Evolutionary conservation across 2,797 vertebrate genomes (phyloP).

Genomic region (Rhabdomys pumilio): DNA sequence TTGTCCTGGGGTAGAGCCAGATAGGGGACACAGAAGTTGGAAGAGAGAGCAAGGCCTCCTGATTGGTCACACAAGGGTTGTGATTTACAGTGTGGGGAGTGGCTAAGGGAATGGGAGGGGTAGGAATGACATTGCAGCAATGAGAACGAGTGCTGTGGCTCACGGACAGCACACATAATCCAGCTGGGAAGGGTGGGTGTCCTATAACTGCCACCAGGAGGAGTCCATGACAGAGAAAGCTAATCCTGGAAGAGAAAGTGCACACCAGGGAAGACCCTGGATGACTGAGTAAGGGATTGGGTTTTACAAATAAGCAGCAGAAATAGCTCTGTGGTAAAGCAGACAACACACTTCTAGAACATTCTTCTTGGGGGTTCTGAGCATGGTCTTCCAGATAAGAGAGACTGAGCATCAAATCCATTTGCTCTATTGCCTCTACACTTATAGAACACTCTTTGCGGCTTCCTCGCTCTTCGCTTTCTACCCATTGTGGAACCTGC

Average conservation of each 20-base stretch:
- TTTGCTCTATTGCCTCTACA: fast-evolving
- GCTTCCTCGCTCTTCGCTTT: neutral
- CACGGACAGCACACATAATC: neutral
- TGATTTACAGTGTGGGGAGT: neutral
- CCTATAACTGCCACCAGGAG: neutral
- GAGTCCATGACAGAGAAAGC: neutral
- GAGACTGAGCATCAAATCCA: neutral
- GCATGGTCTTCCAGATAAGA: neutral
- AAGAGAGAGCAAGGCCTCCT: neutral
- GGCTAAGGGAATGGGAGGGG: too few relatives aligned
- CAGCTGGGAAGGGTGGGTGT: neutral
- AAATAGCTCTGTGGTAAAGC: too few relatives aligned
- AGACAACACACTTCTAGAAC: fast-evolving
- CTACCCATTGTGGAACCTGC: fast-evolving
- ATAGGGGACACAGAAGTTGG: neutral
- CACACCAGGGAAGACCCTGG: too few relatives aligned
- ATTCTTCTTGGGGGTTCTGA: neutral
- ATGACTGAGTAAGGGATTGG: fast-evolving
- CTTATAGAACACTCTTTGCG: neutral
- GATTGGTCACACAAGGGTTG: neutral
- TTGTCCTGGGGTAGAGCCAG: neutral
- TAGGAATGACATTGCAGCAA: neutral
- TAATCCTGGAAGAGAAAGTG: neutral
- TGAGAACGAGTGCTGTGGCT: neutral
- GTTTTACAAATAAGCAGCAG: neutral